Percentiles rank a stretch among this genome's conserved stretches.
Evolutionary conservation across 1,140 invertebrate genomes (phyloP).

Genomic region (Diachasma alloeum): DNA sequence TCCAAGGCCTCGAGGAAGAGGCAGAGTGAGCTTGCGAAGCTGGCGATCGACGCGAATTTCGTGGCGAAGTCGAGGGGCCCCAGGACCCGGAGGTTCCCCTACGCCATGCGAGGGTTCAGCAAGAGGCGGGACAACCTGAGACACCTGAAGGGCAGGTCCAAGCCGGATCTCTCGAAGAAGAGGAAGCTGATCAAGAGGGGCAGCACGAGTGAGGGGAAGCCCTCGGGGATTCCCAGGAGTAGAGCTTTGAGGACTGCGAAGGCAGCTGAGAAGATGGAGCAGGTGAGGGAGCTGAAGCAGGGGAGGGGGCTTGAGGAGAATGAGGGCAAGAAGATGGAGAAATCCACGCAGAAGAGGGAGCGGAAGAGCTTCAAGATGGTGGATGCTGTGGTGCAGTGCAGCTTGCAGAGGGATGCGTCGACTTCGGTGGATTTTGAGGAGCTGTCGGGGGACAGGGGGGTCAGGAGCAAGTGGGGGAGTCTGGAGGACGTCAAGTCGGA

Average conservation of each 20-base stretch:
- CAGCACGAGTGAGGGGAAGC: not conserved
- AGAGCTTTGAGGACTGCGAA: no score
- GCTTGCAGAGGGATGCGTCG: constrained; percentile 31
- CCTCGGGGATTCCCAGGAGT: not conserved
- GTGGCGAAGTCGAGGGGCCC: constrained; percentile 43
- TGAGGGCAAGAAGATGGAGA: not conserved
- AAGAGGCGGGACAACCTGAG: constrained; percentile 9
- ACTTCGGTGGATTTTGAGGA: constrained; percentile 36
- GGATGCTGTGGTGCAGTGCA: constrained; percentile 50
- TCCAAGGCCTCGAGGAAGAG: constrained; percentile 41
- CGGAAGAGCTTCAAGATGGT: constrained; percentile 31
- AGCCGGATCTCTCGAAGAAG: not conserved
- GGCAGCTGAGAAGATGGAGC: not conserved
- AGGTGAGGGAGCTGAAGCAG: not conserved
- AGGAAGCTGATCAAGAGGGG: not conserved
- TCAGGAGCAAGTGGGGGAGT: constrained; percentile 44
- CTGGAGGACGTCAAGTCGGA: constrained; percentile 35
- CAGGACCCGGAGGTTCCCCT: constrained; percentile 42
- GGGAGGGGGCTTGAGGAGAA: not conserved
- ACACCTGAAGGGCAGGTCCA: not conserved
- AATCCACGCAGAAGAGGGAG: not conserved
- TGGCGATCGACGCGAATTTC: constrained; percentile 55
- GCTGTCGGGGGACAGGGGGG: constrained; percentile 20
- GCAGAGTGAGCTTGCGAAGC: constrained; percentile 50
- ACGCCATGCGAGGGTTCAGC: constrained; percentile 26